Conservation (phyloP, 2,113 vertebrate species). For the Polyodon spathula region DNA sequence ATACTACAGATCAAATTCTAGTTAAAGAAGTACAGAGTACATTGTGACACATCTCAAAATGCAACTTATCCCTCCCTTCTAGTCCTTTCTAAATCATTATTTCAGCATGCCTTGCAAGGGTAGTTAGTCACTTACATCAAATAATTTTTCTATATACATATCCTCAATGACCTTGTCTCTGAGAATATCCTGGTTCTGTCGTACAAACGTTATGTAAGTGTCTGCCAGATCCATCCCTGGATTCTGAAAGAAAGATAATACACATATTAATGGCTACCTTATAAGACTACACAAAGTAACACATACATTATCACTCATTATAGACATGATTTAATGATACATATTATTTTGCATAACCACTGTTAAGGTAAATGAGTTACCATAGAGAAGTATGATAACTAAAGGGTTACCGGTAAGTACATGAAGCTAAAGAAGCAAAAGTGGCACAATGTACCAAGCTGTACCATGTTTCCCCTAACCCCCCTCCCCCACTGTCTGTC, state of each 20-base stretch:
- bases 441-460: background rate
- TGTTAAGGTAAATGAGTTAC: too few relatives aligned
- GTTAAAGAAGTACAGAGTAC: too few relatives aligned
- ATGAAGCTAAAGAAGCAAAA: background rate
- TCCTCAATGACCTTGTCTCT: slow-evolving; percentile 84
- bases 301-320: too few relatives aligned
- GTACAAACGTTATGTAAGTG: slow-evolving; percentile 89
- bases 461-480: background rate
- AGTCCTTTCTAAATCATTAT: background rate
- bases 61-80: slow-evolving; percentile 15
- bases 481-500: slow-evolving; percentile 31
- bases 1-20: too few relatives aligned
- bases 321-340: too few relatives aligned
- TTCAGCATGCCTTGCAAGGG: slow-evolving; percentile 17
- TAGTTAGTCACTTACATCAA: slow-evolving; percentile 78
- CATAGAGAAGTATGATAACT: background rate
- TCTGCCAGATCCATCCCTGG: slow-evolving; percentile 91
- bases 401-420: background rate
- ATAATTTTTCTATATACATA: slow-evolving; percentile 82
- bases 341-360: too few relatives aligned
- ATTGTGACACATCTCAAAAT: slow-evolving; percentile 17
- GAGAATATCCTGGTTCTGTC: slow-evolving; percentile 93
- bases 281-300: too few relatives aligned
- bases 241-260: slow-evolving; percentile 60
- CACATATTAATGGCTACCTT: too few relatives aligned